Conservation (phyloP, 2,113 vertebrate species). For the Myocastor coypus region DNA sequence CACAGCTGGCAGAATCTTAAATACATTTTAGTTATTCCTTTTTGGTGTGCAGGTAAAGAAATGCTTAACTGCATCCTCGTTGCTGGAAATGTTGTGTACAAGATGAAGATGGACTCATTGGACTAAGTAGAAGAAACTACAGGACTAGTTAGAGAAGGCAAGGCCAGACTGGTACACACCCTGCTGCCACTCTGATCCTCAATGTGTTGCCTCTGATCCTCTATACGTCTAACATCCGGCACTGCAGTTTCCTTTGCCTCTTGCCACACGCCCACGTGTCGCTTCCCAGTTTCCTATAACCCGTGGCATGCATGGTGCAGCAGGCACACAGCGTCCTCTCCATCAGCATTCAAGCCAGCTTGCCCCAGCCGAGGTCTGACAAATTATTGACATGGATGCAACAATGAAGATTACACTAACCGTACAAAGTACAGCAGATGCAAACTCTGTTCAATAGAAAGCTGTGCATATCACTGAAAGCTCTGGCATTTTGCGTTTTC, state of each 20-base stretch:
- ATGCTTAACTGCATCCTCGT: neutral
- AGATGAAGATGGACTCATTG: neutral
- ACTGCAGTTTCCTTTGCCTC: neutral
- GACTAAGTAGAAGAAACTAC: neutral
- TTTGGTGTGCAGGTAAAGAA: constrained; percentile 16
- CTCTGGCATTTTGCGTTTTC: neutral
- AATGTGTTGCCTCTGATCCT: neutral
- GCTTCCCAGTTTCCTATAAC: neutral
- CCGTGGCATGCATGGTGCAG: neutral
- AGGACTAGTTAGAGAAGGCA: neutral
- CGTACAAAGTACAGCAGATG: neutral
- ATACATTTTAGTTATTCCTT: neutral
- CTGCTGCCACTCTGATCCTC: neutral
- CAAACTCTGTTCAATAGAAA: neutral
- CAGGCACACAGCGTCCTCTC: neutral
- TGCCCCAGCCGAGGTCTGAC: neutral
- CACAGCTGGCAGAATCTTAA: neutral
- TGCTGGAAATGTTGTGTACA: neutral
- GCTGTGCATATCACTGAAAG: neutral
- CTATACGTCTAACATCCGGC: neutral
- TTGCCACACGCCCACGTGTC: neutral
- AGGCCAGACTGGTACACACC: neutral
- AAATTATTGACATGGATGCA: neutral
- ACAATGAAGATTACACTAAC: neutral
- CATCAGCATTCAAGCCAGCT: too few relatives aligned